Evolutionary conservation across 1,140 invertebrate species (phyloP), one percentile per base, ranked within the genome.

Genomic region (Bombus waltoni): DNA sequence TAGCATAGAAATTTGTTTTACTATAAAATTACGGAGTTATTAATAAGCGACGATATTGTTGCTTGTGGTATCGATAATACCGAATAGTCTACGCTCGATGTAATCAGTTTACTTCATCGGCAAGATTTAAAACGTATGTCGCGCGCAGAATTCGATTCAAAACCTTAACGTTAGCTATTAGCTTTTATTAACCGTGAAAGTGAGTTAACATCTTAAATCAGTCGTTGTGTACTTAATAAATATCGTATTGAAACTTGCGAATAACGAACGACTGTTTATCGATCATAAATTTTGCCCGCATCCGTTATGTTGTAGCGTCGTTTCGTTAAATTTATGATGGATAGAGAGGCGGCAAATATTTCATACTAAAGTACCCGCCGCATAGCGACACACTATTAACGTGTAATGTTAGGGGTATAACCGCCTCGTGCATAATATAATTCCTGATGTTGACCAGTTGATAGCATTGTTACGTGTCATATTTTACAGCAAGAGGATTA

Each of bases 381-480:
- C 6, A n/a, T 28, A 28, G 6, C 8, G 25, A 25, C 11, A 28
- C 11, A 28, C 1, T 75, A 75, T 28, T 47, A 53, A 25, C 25
- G 3, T 32, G 35, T 32, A 53, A 35, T 40, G 8, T 42, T 6
- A 10, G 11, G 3, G 11, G 6, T 57, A 57, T 75, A 22, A 35
- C 11, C n/a, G 38, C 2, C 1, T 47, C 13, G n/a, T 1, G n/a
- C 25, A 11, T 8, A 28, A 32, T 44, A 35, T 8, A 15, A 22
- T 47, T 35, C 2, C 10, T 38, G 40, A 18, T 68, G 71, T 42
- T 15, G 11, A 44, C 62, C 18, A 25, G 62, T 38, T 25, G 8
- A 25, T 47, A 38, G 47, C n/a, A 25, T 47, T 38, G 42, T 68
- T 79, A 47, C 62, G 62, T 79, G 77, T n/a, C 40, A 68, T 68